Evolutionary conservation across 2,113 vertebrate genomes (phyloP).

Genomic region (Herpetotheres cachinnans): DNA sequence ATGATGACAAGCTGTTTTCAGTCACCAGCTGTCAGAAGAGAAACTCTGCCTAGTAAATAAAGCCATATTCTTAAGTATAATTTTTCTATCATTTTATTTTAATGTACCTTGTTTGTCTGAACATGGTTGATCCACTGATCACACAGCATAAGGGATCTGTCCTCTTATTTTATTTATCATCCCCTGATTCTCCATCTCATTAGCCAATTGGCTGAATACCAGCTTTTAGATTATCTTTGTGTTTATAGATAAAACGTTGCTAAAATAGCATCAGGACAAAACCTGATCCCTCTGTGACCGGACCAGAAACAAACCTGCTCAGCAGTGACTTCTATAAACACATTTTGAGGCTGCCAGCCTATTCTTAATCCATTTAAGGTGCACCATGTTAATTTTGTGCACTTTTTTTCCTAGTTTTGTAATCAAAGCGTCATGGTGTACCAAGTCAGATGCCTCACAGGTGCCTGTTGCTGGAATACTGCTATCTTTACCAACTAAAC

Average conservation of each 20-base stretch:
- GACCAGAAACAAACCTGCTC: background rate
- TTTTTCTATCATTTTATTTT: background rate
- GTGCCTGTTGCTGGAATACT: background rate
- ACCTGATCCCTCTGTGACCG: background rate
- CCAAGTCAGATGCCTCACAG: background rate
- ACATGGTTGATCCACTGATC: background rate
- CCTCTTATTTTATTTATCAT: background rate
- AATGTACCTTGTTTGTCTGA: background rate
- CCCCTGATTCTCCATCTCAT: background rate
- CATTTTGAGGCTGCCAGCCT: background rate
- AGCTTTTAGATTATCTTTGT: background rate
- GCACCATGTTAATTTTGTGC: background rate
- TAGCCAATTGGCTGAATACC: background rate
- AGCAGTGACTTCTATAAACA: background rate
- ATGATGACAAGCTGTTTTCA: background rate
- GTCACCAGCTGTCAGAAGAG: background rate
- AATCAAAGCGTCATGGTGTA: background rate
- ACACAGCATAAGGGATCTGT: background rate
- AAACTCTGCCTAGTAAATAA: background rate
- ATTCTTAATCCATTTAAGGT: conserved; percentile 14
- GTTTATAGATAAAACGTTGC: background rate
- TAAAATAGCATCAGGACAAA: background rate
- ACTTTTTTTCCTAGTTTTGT: background rate
- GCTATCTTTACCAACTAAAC: background rate
- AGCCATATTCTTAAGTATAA: background rate